Conservation (phyloP, 2,888 invertebrate genomes). For the Ecliptopera silaceata region DNA sequence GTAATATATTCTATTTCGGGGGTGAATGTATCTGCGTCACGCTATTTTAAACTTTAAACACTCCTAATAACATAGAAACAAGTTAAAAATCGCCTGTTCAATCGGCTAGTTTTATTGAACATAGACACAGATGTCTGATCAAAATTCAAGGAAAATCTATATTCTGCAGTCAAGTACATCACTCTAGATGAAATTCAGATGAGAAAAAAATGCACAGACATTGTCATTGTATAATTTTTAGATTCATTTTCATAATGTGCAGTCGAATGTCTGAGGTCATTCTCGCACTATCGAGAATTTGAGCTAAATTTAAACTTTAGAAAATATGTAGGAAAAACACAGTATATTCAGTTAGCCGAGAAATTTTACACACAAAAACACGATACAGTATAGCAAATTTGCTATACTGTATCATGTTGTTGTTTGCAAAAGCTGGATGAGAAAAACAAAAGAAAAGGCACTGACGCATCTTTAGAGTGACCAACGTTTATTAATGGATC, state of each 20-base stretch:
- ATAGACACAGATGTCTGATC: conserved; percentile 65
- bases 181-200: conserved; percentile 70
- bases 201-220: conserved; percentile 78
- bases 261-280: conserved; percentile 72
- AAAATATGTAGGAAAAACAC: not conserved
- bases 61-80: conserved; percentile 7
- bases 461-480: no score
- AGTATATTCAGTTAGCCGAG: not conserved
- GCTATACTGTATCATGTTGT: no score
- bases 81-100: conserved; percentile 45
- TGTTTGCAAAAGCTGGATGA: no score
- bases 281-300: conserved; percentile 38
- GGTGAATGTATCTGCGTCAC: conserved; percentile 51
- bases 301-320: conserved; percentile 10
- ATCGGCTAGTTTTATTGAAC: conserved; percentile 50
- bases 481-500: no score
- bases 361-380: no score
- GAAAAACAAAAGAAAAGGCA: no score
- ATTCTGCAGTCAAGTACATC: conserved; percentile 79
- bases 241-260: conserved; percentile 81
- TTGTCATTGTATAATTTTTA: conserved; percentile 76
- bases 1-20: conserved; percentile 66
- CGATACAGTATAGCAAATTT: no score
- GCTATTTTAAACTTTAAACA: conserved; percentile 45
- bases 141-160: conserved; percentile 81